These are phyloP conservation scores for Microvelia longipes DNA, from an alignment of 1,140 invertebrate genomes.

Conservation along the genomic window DNA sequence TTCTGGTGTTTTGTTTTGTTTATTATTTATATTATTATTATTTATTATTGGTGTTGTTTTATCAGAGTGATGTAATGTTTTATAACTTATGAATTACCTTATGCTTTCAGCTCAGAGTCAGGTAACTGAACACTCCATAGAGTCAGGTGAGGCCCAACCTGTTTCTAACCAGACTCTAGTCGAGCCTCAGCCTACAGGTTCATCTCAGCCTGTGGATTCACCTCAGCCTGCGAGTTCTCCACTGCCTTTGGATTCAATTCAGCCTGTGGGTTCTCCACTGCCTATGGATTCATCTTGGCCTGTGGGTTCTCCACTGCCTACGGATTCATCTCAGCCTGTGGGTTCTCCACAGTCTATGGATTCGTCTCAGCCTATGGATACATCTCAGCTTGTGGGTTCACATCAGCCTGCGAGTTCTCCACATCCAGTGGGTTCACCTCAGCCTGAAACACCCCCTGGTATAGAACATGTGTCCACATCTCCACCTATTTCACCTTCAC, in stretches of 20 bases:
- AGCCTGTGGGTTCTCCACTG: neutral
- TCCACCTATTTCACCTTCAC: neutral
- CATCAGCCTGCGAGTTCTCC: neutral
- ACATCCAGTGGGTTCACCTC: neutral
- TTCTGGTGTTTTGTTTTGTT: neutral
- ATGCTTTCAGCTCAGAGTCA: too few relatives aligned
- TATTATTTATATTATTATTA: neutral
- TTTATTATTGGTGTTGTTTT: slow-evolving; percentile 1
- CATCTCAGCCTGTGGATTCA: neutral
- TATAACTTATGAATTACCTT: too few relatives aligned
- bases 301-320: neutral
- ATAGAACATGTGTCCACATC: neutral
- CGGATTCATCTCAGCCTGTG: neutral
- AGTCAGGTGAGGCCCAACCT: neutral
- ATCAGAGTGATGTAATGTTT: neutral
- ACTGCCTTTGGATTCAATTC: neutral
- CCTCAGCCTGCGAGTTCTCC: neutral
- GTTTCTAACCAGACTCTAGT: neutral
- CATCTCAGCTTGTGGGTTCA: neutral
- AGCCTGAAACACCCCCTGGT: neutral
- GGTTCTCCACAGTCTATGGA: neutral
- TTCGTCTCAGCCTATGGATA: neutral
- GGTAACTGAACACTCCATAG: neutral
- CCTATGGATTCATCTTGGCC: neutral
- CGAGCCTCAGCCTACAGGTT: neutral